Evolutionary conservation across 30 jellyfish, hydroid and myxozoan species (phyloP).

Genomic region (Pelagia noctiluca): DNA sequence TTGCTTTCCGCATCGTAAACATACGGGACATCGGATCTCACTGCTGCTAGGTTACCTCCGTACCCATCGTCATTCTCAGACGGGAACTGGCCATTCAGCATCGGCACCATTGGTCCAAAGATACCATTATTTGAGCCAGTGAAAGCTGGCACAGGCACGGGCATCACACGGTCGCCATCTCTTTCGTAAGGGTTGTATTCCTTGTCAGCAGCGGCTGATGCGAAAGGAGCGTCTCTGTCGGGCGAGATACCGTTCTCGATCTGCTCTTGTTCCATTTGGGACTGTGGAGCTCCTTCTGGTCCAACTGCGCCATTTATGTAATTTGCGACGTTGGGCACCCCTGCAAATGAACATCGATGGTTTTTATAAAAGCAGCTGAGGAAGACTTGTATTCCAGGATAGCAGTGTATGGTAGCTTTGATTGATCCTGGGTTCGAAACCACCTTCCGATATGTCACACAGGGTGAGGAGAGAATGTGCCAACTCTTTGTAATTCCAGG

Average conservation of each 20-base stretch:
- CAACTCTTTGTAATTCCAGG: too few relatives aligned
- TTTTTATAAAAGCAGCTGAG: too few relatives aligned
- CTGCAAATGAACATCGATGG: slow-evolving; percentile 28
- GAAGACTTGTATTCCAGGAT: too few relatives aligned
- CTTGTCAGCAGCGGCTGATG: slow-evolving; percentile 60
- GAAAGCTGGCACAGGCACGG: slow-evolving; percentile 42
- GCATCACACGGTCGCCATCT: slow-evolving; percentile 53
- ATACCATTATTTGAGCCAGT: slow-evolving; percentile 19
- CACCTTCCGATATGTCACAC: too few relatives aligned
- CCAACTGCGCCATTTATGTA: slow-evolving; percentile 81
- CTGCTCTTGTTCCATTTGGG: slow-evolving; percentile 46
- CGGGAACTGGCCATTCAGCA: slow-evolving; percentile 62
- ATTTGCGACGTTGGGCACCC: slow-evolving; percentile 56
- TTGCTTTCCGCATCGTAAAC: slow-evolving; percentile 13
- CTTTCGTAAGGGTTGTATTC: slow-evolving; percentile 30
- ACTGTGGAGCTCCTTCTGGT: slow-evolving; percentile 55
- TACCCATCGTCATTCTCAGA: slow-evolving; percentile 60
- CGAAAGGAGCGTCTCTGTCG: slow-evolving; percentile 54
- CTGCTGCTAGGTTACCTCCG: slow-evolving; percentile 53
- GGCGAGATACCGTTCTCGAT: slow-evolving; percentile 53
- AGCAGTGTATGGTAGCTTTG: too few relatives aligned
- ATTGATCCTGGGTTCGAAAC: too few relatives aligned
- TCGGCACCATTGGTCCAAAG: slow-evolving; percentile 75
- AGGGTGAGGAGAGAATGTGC: too few relatives aligned
- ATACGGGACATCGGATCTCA: slow-evolving; percentile 62